These are phyloP conservation scores for Gorsachius magnificus DNA, from an alignment of 2,797 vertebrate genomes.

Conservation along the genomic window DNA sequence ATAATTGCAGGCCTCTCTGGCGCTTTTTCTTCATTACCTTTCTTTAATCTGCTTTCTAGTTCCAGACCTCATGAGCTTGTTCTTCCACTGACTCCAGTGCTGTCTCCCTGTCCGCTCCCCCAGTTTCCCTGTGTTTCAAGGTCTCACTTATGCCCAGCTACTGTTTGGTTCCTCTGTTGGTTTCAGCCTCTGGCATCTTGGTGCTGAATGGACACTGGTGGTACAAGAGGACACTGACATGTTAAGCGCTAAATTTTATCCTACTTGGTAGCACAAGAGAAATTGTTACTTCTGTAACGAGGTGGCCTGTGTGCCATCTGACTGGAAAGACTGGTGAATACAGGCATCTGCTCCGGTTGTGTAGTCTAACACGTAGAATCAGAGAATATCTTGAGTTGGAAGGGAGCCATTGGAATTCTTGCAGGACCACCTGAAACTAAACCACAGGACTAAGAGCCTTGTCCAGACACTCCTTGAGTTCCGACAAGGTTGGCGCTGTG, in stretches of 20 bases:
- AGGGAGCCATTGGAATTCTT: not conserved
- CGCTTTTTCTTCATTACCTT: not conserved
- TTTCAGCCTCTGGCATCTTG: not conserved
- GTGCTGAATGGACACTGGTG: not conserved
- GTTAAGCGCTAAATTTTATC: not conserved
- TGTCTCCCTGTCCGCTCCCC: fast-evolving
- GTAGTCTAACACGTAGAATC: too few species aligned
- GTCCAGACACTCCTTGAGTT: not conserved
- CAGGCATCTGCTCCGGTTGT: not conserved
- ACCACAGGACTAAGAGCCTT: too few species aligned
- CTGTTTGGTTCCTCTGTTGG: not conserved
- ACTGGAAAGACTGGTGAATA: not conserved
- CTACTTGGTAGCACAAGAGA: not conserved
- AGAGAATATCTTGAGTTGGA: not conserved
- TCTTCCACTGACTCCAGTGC: not conserved
- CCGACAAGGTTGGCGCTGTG: not conserved
- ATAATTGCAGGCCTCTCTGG: not conserved
- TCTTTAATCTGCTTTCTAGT: not conserved
- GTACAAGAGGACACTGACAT: not conserved
- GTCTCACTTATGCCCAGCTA: not conserved
- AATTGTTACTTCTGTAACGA: not conserved
- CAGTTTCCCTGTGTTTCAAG: not conserved
- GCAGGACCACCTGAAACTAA: not conserved
- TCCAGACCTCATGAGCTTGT: not conserved
- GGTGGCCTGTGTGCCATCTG: not conserved